Conservation (phyloP, 2,797 vertebrate species). For the Schizothorax lantsangensis region DNA sequence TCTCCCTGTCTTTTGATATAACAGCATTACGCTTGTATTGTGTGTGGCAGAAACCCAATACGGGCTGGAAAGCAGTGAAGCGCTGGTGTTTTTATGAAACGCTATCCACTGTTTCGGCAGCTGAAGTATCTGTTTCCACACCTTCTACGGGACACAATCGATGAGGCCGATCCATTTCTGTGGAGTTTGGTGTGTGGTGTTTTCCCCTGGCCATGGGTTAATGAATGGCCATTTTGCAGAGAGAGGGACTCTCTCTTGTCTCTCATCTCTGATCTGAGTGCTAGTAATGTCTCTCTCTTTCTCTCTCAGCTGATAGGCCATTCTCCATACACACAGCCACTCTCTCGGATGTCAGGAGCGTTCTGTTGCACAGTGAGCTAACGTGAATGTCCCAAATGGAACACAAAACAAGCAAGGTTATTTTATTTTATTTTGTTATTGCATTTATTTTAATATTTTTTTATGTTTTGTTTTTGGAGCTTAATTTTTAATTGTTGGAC, state of each 20-base stretch:
- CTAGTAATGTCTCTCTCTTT: constrained; percentile 35
- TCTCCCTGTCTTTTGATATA: constrained; percentile 26
- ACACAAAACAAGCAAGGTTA: background rate
- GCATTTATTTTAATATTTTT: too few relatives aligned
- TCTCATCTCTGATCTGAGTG: constrained; percentile 39
- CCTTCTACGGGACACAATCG: constrained; percentile 68
- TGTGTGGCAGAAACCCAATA: constrained; percentile 68
- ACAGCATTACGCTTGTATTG: constrained; percentile 39
- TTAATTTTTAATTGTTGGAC: too few relatives aligned
- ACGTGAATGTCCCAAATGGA: background rate
- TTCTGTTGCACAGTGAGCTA: constrained; percentile 3
- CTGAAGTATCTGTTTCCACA: constrained; percentile 67
- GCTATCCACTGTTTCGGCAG: constrained; percentile 68
- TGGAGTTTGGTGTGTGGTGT: constrained; percentile 62
- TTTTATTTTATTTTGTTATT: background rate
- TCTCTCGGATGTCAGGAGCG: background rate
- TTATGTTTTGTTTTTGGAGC: too few relatives aligned
- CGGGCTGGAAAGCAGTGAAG: constrained; percentile 54
- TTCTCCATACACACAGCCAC: background rate
- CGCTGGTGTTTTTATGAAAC: constrained; percentile 69
- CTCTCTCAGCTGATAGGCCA: constrained; percentile 22
- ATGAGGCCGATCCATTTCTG: constrained; percentile 75
- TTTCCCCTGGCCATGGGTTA: constrained; percentile 68
- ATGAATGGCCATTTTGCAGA: constrained; percentile 68
- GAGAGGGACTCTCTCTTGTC: constrained; percentile 31